Base-by-base conservation (phyloP, 2,113 vertebrate genomes). In the Uria lomvia region DNA sequence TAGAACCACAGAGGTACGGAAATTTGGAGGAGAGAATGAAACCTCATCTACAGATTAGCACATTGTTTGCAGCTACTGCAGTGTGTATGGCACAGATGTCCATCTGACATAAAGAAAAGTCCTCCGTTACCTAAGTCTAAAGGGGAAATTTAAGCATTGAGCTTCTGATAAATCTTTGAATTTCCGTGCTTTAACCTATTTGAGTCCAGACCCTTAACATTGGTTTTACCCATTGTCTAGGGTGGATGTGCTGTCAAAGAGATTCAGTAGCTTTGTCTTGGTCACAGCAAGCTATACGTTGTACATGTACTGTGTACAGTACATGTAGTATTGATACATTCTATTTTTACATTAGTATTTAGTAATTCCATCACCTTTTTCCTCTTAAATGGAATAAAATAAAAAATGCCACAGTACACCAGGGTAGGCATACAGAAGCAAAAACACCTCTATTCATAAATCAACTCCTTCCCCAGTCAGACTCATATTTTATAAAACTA, bases 361-460 rank as follows among this genome's bases (percentile, higher is more conserved):
- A 29, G 5, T 16, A 15, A 14, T 68, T 83, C 55, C 59, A 8
- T 14, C 67, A 77, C 59, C 36, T 63, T 83, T 45, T 79, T 70
- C 42, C 47, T 56, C 40, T 26, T 13, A 18, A 74, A 80, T 1
- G 11, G 38, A 91, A 50, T 20, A 78, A 85, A 91, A 75, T 52
- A 43, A 6, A 88, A 93, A 94, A 66, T 36, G 38, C 59, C 71
- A 87, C 45, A 56, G 50, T 5, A 16, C 14, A 74, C 12, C 16
- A 59, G 38, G 38, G 66, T 42, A 91, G 55, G 74, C 18, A 4
- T 50, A 75, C 49, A 70, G 86, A 85, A 95, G 91, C 58, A 95
- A 96, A 95, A 42, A 3, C 63, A 82, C 74, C 70, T 73, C 71
- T 30, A 79, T 83, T 91, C 84, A 66, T 89, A 87, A 95, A 91